These are phyloP conservation scores for Thalassarche chlororhynchos DNA, from an alignment of 2,113 vertebrate species.

Conservation along the genomic window DNA sequence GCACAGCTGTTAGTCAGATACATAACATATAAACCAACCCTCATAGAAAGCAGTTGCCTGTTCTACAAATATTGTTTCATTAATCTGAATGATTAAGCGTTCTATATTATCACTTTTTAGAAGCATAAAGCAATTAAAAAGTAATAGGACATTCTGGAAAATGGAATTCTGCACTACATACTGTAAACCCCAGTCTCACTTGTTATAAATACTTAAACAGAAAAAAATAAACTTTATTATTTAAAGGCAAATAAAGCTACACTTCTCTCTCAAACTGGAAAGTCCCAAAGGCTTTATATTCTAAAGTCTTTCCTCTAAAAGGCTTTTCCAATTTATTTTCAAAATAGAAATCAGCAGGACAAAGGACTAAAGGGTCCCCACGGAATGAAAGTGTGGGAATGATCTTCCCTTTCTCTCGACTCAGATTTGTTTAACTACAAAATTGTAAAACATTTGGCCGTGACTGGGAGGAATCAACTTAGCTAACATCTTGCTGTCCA, in stretches of 20 bases:
- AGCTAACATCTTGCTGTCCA: rapidly evolving
- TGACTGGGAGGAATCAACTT: not conserved
- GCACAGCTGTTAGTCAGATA: not conserved
- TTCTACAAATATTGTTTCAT: not conserved
- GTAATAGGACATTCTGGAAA: not conserved
- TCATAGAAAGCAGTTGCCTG: not conserved
- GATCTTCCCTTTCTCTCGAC: not conserved
- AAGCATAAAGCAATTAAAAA: constrained; percentile 54
- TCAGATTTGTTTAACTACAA: not conserved
- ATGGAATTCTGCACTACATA: not conserved
- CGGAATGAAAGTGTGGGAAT: not conserved
- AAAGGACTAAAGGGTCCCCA: constrained; percentile 20
- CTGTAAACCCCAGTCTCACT: constrained; percentile 40
- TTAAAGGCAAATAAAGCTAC: constrained; percentile 61
- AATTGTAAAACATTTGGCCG: not conserved
- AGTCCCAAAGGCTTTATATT: constrained; percentile 30
- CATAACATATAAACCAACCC: not conserved
- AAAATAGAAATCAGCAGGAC: constrained; percentile 45
- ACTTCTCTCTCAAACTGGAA: constrained; percentile 15
- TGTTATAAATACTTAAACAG: constrained; percentile 66
- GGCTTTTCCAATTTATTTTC: constrained; percentile 58
- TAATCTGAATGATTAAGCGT: constrained; percentile 16
- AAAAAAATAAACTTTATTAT: constrained; percentile 59
- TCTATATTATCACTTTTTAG: not conserved
- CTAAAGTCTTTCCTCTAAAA: constrained; percentile 21